Base-by-base conservation (phyloP, 1,140 invertebrate genomes). In the Eupristina koningsbergeri region DNA sequence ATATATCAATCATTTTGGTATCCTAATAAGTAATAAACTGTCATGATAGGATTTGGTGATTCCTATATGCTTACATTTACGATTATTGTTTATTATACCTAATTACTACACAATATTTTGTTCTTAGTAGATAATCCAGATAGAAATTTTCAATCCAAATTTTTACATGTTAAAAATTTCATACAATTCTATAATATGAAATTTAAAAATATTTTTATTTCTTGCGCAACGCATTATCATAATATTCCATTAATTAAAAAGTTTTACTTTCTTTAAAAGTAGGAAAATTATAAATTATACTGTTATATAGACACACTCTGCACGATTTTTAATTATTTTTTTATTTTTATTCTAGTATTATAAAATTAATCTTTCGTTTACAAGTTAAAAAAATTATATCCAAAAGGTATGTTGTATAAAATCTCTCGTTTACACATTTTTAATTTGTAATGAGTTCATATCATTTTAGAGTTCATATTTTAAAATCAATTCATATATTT, bases 131-230 rank as follows among this genome's bases (percentile, higher is more conserved):
- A 11, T 73, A 58, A 67, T 5, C 26, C 6, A n/a, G 58, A 64
- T 50, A 45, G 47, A 64, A 41, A 0, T 53, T 13, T 64, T 69
- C 50, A 34, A 34, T 74, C 45, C 36, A 81, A 83, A 53, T 77
- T 71, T 61, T 76, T 78, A 78, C 45, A 39, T 17, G 19, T 36
- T 77, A 69, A n/a, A 69, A 83, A 77, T 77, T 81, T 81, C 74
- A 17, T 81, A 74, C 69, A 78, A 50, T 69, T 64, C 29, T 39
- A 39, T 9, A 5, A 67, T 39, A n/a, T n/a, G n/a, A n/a, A n/a
- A 58, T 83, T 29, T 15, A 5, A 78, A 77, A 79, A 73, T 67
- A 79, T 79, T 26, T 34, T 22, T 17, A 34, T 13, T 39, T 73
- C 6, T 3, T 34, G 41, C 45, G 53, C 22, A 41, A 77, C 1